These are phyloP conservation scores for Sclerodermus sp. DNA, from an alignment of 2,888 invertebrate species.

Conservation along the genomic window DNA sequence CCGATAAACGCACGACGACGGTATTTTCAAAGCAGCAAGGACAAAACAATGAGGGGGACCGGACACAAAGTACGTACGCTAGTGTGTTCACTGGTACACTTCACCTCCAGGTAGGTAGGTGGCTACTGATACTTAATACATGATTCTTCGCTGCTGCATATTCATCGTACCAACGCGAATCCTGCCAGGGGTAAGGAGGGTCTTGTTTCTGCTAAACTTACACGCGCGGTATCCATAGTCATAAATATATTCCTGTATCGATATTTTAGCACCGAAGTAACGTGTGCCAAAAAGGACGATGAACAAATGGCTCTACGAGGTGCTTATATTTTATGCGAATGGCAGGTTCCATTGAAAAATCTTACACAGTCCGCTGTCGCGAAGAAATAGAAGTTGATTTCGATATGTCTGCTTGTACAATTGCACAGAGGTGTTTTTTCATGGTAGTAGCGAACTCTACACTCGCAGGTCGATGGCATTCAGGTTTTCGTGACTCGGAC, in stretches of 20 bases:
- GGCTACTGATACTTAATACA: constrained; percentile 40
- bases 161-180: constrained; percentile 37
- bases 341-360: too few relatives aligned
- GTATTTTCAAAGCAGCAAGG: constrained; percentile 9
- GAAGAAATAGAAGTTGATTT: too few relatives aligned
- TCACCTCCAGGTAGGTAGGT: constrained; percentile 5
- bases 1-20: too few relatives aligned
- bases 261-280: constrained; percentile 32
- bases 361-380: too few relatives aligned
- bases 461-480: too few relatives aligned
- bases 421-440: too few relatives aligned
- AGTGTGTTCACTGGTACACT: background rate
- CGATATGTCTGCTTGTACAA: too few relatives aligned
- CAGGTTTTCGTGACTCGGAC: background rate
- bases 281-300: constrained; percentile 18
- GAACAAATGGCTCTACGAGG: background rate
- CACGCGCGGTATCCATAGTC: constrained; percentile 33
- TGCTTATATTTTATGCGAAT: too few relatives aligned
- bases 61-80: background rate
- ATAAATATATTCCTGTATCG: constrained; percentile 36
- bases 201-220: constrained; percentile 35
- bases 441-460: too few relatives aligned
- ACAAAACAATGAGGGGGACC: constrained; percentile 7
- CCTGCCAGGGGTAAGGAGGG: constrained; percentile 32
- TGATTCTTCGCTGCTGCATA: constrained; percentile 36